Evolutionary conservation across 2,797 vertebrate genomes (phyloP), one percentile per base, ranked within the genome.

Genomic region (Esox masquinongy): DNA sequence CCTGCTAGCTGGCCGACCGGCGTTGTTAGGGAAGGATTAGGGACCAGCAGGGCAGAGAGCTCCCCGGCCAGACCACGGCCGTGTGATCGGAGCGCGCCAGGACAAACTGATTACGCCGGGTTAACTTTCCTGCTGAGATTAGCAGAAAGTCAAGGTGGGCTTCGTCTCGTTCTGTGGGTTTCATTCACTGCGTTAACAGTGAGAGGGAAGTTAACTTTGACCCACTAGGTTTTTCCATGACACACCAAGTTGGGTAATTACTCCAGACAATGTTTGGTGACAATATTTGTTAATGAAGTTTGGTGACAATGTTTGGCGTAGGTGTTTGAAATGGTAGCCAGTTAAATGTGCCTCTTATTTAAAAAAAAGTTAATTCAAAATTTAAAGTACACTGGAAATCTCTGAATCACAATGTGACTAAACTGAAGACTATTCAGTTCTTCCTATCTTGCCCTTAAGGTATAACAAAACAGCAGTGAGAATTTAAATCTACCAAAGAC

Each of bases 51-150:
- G 77, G 77, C 77, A 74, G 80, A 77, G 73, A 12, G n/a, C 11
- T 61, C 74, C 19, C 64, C 24, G 14, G 26, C 50, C 66, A 36
- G 72, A 49, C 63, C 47, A 24, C 47, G 17, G 68, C 68, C 11
- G 68, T 43, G 72, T 61, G 68, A 76, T 59, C 75, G 47, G 53
- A 70, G 36, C 64, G n/a, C 22, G 22, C 22, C 56, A 47, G 59
- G 51, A 80, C 68, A 19, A 70, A 74, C 73, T 79, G 79, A 83
- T 84, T 79, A 83, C 73, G 64, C 59, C 70, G 67, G 3, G 70
- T 61, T 64, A 77, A 78, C 75, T 72, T 85, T 77, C 77, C 77
- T 74, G 79, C 83, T 83, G 81, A 82, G 78, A 19, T 80, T 50
- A 22, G 72, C 76, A 77, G 34, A 80, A 81, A 73, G 39, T 67